A percentile compares a stretch with the other conserved stretches of the same genome.
Evolutionary conservation across 1,140 invertebrate genomes (phyloP).

Genomic region (Drosophila nigrodunni): DNA sequence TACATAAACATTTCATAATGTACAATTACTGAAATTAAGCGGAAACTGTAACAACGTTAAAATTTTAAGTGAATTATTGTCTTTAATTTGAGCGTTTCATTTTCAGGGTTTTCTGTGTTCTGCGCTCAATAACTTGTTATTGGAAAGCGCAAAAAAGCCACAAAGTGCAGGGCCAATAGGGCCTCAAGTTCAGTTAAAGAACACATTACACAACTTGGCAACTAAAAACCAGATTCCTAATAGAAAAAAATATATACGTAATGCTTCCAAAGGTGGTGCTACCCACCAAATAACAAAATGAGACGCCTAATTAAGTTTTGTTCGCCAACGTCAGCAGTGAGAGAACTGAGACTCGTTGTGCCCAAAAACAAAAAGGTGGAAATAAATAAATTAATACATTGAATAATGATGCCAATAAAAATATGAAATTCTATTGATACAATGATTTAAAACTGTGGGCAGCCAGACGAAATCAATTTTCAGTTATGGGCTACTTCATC

Average conservation of each 20-base stretch:
- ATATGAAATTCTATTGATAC: slow-evolving; percentile 20
- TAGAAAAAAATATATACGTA: slow-evolving; percentile 9
- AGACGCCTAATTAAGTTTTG: slow-evolving; percentile 51
- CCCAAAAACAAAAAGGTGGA: slow-evolving; percentile 18
- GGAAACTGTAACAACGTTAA: too few species aligned
- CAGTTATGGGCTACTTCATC: slow-evolving; percentile 1
- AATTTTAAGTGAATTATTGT: background rate
- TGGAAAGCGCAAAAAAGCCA: slow-evolving; percentile 7
- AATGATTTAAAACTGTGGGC: slow-evolving; percentile 35
- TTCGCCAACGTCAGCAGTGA: slow-evolving; percentile 23
- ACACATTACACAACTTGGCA: slow-evolving; percentile 16
- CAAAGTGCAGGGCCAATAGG: slow-evolving; percentile 31
- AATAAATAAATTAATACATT: slow-evolving; percentile 12
- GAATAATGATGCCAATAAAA: slow-evolving; percentile 7
- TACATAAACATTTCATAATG: too few species aligned
- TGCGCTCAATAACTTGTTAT: slow-evolving; percentile 3
- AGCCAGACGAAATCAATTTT: slow-evolving; percentile 12
- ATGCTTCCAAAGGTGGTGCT: slow-evolving; percentile 25
- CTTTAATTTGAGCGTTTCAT: background rate
- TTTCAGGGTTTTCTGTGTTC: background rate
- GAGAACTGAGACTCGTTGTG: slow-evolving; percentile 1
- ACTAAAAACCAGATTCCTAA: slow-evolving; percentile 15
- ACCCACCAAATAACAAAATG: slow-evolving; percentile 16
- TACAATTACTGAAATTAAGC: too few species aligned
- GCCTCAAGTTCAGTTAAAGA: slow-evolving; percentile 17